Percentiles rank a stretch among this genome's conserved stretches.
These are phyloP conservation scores for Copidosoma aretas DNA, from an alignment of 2,888 invertebrate genomes.

Conservation along the genomic window DNA sequence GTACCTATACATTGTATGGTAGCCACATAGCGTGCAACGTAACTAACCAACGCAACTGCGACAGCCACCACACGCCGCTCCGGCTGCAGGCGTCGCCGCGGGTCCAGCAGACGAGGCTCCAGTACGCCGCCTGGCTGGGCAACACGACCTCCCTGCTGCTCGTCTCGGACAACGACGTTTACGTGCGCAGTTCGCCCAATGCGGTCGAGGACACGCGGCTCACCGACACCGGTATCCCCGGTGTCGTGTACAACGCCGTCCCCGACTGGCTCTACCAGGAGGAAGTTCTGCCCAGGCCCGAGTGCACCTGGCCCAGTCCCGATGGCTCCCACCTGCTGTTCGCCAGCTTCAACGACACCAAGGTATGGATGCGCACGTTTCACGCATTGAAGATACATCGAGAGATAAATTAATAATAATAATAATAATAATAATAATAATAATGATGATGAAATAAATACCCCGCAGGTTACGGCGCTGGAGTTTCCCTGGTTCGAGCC, in stretches of 20 bases:
- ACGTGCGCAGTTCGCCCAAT: slow-evolving; percentile 77
- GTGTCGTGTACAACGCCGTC: slow-evolving; percentile 87
- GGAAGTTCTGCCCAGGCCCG: slow-evolving; percentile 81
- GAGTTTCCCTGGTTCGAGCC: slow-evolving; percentile 82
- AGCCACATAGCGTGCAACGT: too few species aligned
- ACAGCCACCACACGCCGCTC: slow-evolving; percentile 84
- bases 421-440: neutral
- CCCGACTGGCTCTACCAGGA: slow-evolving; percentile 98
- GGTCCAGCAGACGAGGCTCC: slow-evolving; percentile 75
- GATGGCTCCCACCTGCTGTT: slow-evolving; percentile 85
- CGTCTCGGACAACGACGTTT: slow-evolving; percentile 89
- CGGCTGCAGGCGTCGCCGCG: slow-evolving; percentile 78
- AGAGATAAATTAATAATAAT: neutral
- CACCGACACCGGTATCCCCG: slow-evolving; percentile 80
- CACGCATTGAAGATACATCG: too few species aligned
- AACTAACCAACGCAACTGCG: too few species aligned
- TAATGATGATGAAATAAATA: neutral
- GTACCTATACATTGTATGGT: too few species aligned
- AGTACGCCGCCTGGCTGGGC: slow-evolving; percentile 85
- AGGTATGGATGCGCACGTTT: too few species aligned
- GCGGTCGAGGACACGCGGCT: slow-evolving; percentile 71
- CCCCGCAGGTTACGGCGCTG: slow-evolving; percentile 50
- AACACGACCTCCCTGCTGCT: slow-evolving; percentile 78
- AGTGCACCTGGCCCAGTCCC: slow-evolving; percentile 84
- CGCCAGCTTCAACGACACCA: slow-evolving; percentile 84